Base-by-base conservation (phyloP, 2,797 vertebrate genomes). In the Lycodopsis pacificus region DNA sequence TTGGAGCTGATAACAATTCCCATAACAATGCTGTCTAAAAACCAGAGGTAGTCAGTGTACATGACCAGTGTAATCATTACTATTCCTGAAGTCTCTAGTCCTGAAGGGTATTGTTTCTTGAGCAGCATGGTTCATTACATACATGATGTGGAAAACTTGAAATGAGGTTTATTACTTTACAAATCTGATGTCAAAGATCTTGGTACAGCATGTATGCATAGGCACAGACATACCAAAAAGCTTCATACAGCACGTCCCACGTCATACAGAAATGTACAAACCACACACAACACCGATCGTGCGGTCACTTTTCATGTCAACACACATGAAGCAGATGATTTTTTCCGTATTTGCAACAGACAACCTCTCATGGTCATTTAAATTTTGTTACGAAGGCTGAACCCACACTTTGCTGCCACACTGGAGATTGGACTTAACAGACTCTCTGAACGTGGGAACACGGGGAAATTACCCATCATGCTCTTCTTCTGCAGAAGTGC, bases 21-120 rank as follows among this genome's bases (percentile, higher is more conserved):
- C 2, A 46, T 32, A 22, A 51, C 14, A 51, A 0, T 73, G 34
- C 46, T 53, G 27, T 58, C 27, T 49, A 32, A 38, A 27, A 56
- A 32, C 4, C 14, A 15, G 25, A 9, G 7, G 3, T 3, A 30
- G 19, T 57, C 14, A 19, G 5, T 48, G n/a, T 44, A 15, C 22
- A 61, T 57, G 34, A 4, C 5, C 27, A 34, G 17, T 6, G 20
- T 4, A 20, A 36, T 56, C 17, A 48, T 48, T 48, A 20, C 8
- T 48, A 48, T 20, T 19, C 7, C 7, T 48, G 6, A 20, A 48
- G 17, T 48, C 30, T 44, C 36, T 63, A 66, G 19, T 66, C 59
- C 9, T 80, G 42, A 59, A 61, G 27, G 62, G 5, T 42, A 42
- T 72, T 69, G 3, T 42, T 63, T 42, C 32, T 68, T 51, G 36